Conservation (phyloP, 2,888 invertebrate species). For the Andrena minutula region DNA sequence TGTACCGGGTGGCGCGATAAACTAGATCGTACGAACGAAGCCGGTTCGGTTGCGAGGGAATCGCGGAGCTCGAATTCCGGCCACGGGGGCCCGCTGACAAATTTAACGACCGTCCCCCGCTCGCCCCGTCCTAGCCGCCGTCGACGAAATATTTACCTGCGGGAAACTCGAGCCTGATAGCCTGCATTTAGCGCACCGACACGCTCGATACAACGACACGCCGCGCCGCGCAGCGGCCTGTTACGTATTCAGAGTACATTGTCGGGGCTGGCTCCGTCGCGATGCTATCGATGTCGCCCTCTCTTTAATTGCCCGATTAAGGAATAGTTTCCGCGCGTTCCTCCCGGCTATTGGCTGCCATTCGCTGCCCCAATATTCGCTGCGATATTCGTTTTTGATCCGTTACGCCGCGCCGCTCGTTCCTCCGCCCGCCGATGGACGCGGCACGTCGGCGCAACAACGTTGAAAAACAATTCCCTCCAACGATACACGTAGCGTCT, state of each 20-base stretch:
- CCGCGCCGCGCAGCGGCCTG: slow-evolving; percentile 5
- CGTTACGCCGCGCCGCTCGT: not conserved
- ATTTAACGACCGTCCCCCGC: slow-evolving; percentile 66
- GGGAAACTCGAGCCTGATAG: slow-evolving; percentile 56
- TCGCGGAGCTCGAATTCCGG: slow-evolving; percentile 59
- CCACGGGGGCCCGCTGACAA: slow-evolving; percentile 62
- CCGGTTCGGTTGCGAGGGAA: slow-evolving; percentile 35
- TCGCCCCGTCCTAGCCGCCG: slow-evolving; percentile 40
- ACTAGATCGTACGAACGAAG: slow-evolving; percentile 41
- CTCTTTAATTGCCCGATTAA: slow-evolving; percentile 47
- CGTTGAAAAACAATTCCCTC: too few relatives aligned
- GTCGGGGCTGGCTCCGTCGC: slow-evolving; percentile 13
- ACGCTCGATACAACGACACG: slow-evolving; percentile 34
- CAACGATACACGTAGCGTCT: too few relatives aligned
- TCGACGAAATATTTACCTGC: slow-evolving; percentile 71
- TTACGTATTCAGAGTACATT: slow-evolving; percentile 47
- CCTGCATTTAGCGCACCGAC: slow-evolving; percentile 48
- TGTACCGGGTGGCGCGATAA: slow-evolving; percentile 71
- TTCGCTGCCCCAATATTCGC: slow-evolving; percentile 1
- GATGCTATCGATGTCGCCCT: slow-evolving; percentile 40
- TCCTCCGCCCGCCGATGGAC: too few relatives aligned
- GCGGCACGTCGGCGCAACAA: too few relatives aligned
- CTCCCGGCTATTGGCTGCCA: not conserved
- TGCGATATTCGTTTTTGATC: not conserved
- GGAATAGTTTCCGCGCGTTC: slow-evolving; percentile 14